Evolutionary conservation across 2,888 invertebrate genomes (phyloP).

Genomic region (Atrina japonica): DNA sequence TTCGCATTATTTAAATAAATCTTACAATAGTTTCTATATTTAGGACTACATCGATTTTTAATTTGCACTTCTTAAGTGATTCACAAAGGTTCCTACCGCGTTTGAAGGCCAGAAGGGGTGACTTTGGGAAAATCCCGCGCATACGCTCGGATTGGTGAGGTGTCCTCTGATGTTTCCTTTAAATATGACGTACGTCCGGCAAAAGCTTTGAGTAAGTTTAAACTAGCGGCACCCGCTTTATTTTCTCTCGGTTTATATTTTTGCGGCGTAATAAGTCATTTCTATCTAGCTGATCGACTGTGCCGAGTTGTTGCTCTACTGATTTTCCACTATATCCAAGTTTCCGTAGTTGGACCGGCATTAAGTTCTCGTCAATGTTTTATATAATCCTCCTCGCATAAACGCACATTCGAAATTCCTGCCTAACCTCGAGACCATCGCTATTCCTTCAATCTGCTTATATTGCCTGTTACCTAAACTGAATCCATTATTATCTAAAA

Average conservation of each 20-base stretch:
- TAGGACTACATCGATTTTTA: too few species aligned
- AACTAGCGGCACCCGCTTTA: background rate
- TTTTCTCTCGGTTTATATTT: background rate
- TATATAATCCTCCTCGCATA: conserved; percentile 20
- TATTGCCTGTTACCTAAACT: too few species aligned
- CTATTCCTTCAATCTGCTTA: too few species aligned
- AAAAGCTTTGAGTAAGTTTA: background rate
- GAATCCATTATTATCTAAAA: too few species aligned
- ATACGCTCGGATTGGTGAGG: background rate
- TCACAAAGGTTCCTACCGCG: conserved; percentile 5
- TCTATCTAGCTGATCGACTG: background rate
- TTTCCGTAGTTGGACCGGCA: conserved; percentile 2
- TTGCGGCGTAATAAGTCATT: background rate
- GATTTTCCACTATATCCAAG: background rate
- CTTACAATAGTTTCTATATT: too few species aligned
- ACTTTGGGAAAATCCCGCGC: background rate
- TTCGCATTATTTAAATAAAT: too few species aligned
- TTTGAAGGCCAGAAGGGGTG: background rate
- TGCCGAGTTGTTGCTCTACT: conserved; percentile 1
- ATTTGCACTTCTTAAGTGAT: too few species aligned
- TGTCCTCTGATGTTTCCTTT: background rate
- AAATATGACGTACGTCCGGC: background rate
- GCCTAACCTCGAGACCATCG: too few species aligned
- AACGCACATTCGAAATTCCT: conserved; percentile 14
- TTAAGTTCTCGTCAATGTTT: background rate